A percentile compares a stretch with the other conserved stretches of the same genome.
Evolutionary conservation across 37 sponge, comb jelly and placozoan species (phyloP).

Genomic region (Sycon ciliatum): DNA sequence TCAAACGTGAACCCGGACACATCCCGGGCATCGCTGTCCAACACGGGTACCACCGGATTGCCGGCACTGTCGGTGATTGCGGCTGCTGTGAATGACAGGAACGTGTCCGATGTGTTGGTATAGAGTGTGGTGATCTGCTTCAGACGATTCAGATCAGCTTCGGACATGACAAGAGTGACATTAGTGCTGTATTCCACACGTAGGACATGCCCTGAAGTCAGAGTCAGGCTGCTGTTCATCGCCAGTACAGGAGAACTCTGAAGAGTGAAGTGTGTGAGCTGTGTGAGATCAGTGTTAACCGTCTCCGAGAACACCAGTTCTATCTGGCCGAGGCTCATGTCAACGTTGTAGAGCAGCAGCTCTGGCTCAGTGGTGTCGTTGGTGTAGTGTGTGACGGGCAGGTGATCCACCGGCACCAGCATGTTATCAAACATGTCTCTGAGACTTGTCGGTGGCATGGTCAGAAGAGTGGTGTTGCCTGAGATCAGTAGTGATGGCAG

Average conservation of each 20-base stretch:
- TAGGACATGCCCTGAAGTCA: constrained; percentile 15
- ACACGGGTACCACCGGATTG: constrained; percentile 48
- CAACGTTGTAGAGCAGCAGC: constrained; percentile 54
- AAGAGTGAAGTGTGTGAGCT: too few species aligned
- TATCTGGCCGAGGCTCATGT: constrained; percentile 49
- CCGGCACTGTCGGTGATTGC: constrained; percentile 59
- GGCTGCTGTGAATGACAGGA: constrained; percentile 34
- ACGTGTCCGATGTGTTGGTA: constrained; percentile 36
- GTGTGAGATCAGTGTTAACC: too few species aligned
- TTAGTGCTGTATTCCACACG: constrained; percentile 33
- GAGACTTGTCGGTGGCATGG: constrained; percentile 29
- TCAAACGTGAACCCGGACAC: constrained; percentile 49
- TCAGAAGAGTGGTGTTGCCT: constrained; percentile 49
- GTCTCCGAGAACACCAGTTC: constrained; percentile 64
- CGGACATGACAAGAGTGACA: constrained; percentile 32
- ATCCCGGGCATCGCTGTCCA: constrained; percentile 25
- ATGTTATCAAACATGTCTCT: constrained; percentile 57
- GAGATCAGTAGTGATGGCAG: constrained; percentile 41
- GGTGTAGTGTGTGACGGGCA: constrained; percentile 47
- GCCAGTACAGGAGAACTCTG: constrained; percentile 28
- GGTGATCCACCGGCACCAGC: constrained; percentile 34
- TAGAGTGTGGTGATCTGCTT: constrained; percentile 46
- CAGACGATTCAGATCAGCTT: constrained; percentile 43
- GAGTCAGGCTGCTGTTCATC: too few species aligned
- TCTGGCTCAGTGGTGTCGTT: constrained; percentile 58